Evolutionary conservation across 2,888 invertebrate species (phyloP).

Genomic region (Abrostola tripartita): DNA sequence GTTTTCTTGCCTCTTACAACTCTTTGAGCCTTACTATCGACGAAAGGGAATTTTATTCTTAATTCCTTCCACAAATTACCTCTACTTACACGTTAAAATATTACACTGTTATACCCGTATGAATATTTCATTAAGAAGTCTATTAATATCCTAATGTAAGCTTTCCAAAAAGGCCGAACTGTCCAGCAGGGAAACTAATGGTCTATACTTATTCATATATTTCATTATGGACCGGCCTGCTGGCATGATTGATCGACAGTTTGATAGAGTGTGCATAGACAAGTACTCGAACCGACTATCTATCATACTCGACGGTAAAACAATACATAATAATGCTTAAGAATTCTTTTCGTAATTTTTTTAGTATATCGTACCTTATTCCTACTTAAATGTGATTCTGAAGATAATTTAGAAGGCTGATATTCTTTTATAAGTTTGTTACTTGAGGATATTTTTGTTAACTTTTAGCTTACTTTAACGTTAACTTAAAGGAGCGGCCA

Average conservation of each 20-base stretch:
- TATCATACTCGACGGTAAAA: constrained; percentile 40
- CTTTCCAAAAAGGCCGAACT: not conserved
- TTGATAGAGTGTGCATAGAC: constrained; percentile 42
- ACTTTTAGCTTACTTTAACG: too few relatives aligned
- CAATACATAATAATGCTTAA: constrained; percentile 40
- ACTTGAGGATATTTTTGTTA: too few relatives aligned
- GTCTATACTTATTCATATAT: constrained; percentile 20
- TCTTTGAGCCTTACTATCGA: too few relatives aligned
- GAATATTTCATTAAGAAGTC: not conserved
- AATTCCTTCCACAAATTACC: too few relatives aligned
- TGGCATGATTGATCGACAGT: constrained; percentile 38
- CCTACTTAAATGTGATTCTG: too few relatives aligned
- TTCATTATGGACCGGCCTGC: constrained; percentile 30
- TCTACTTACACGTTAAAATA: too few relatives aligned
- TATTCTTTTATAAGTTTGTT: too few relatives aligned
- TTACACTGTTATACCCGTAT: too few relatives aligned
- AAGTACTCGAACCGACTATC: constrained; percentile 36
- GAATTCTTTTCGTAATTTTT: constrained; percentile 11
- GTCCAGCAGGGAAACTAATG: constrained; percentile 16
- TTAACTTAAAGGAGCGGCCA: too few relatives aligned
- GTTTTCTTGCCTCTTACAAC: too few relatives aligned
- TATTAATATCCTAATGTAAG: not conserved
- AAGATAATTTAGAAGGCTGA: too few relatives aligned
- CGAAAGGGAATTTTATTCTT: too few relatives aligned
- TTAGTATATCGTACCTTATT: not conserved